These are phyloP conservation scores for Ormyrus nitidulus DNA, from an alignment of 2,888 invertebrate species.

Conservation along the genomic window DNA sequence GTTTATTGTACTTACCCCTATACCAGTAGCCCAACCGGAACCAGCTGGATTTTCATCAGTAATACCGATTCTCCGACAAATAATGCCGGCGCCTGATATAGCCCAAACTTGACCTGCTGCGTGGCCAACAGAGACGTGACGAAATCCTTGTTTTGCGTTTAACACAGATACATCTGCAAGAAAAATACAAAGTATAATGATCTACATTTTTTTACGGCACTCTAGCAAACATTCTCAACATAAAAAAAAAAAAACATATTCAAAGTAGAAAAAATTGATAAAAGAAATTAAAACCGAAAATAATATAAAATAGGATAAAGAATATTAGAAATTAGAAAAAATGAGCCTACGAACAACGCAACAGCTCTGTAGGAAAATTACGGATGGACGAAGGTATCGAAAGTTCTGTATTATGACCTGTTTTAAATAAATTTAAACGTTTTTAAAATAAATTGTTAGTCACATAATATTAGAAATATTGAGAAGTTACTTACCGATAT, in stretches of 20 bases:
- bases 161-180: conserved; percentile 68
- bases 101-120: conserved; percentile 85
- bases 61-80: conserved; percentile 86
- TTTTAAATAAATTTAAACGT: conserved; percentile 44
- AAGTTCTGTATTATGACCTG: conserved; percentile 44
- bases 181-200: conserved; percentile 10
- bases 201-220: not conserved
- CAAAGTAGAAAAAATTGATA: not conserved
- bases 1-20: conserved; percentile 75
- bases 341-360: conserved; percentile 53
- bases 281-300: no score
- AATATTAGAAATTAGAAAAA: conserved; percentile 39
- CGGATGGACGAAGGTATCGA: conserved; percentile 48
- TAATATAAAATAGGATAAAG: not conserved
- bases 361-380: conserved; percentile 51
- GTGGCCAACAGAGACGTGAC: conserved; percentile 83
- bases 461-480: not conserved
- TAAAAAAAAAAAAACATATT: not conserved
- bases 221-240: not conserved
- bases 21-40: conserved; percentile 86
- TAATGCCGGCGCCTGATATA: conserved; percentile 82
- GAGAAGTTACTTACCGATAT: conserved; percentile 73
- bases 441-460: conserved; percentile 30
- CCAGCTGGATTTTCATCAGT: conserved; percentile 85
- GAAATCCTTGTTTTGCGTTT: conserved; percentile 78